Evolutionary conservation across 1,140 invertebrate species (phyloP), one percentile per base, ranked within the genome.

Genomic region (Drosophila persimilis): DNA sequence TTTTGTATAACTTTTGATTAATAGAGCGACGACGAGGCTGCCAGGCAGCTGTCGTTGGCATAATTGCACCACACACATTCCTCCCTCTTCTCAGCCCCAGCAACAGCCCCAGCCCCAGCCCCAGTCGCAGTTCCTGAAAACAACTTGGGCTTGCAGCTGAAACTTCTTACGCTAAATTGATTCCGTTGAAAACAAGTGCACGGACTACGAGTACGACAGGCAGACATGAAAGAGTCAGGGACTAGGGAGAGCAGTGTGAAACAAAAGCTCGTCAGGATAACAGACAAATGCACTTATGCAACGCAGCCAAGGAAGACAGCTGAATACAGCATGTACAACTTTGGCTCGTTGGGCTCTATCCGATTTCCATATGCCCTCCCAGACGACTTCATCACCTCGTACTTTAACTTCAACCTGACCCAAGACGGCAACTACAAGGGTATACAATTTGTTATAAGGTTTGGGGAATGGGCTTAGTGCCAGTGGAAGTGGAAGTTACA

Each of bases 1-100:
- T 85, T 85, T 78, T 81, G 77, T 86, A 86, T 77, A 85, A 85
- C 81, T 86, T 85, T 85, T 85, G 81, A 86, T 86, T 85, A 85
- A 85, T 85, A 85, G 81, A 86, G 73, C 67, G 65, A 64, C 58
- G 77, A 53, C 60, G 60, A 53, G 61, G 45, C 60, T 67, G 71
- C 51, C 61, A 66, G 70, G 71, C 72, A 63, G 79, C 72, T 61
- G 75, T 56, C 63, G 73, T 73, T 66, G 75, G 62, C 81, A 85
- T 85, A 85, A 85, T 85, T 85, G 81, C 81, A 62, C 73, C 83
- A 69, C 81, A 63, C 52, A 31, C 31, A 31, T 31, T 31, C 45
- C 9, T 48, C 43, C 48, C 65, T 44, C 52, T 58, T 29, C 22
- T 64, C 71, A 77, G 80, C 81, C 75, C 77, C 29, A 9, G 8